These are phyloP conservation scores for Lacerta agilis DNA, from an alignment of 2,797 vertebrate genomes.

Conservation along the genomic window DNA sequence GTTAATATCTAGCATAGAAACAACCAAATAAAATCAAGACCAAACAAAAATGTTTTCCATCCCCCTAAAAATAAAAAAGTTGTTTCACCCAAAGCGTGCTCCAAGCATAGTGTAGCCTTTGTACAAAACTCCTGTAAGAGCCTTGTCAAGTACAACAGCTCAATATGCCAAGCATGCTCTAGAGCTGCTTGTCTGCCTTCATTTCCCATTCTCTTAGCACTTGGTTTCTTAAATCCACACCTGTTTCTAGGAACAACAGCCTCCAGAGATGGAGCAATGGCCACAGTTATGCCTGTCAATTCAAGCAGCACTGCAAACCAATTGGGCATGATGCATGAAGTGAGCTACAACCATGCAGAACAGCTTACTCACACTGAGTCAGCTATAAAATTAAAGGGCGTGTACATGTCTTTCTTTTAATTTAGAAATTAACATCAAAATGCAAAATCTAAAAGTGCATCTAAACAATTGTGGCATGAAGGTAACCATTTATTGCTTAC, in stretches of 20 bases:
- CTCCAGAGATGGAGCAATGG: background rate
- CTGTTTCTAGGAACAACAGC: background rate
- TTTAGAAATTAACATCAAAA: slow-evolving; percentile 12
- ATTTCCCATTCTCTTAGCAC: background rate
- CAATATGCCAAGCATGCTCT: too few species aligned
- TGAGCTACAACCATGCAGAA: background rate
- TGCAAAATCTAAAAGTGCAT: background rate
- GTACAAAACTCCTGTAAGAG: too few species aligned
- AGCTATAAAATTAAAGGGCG: background rate
- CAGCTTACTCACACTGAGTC: background rate
- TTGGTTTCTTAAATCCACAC: background rate
- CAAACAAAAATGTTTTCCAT: too few species aligned
- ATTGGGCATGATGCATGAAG: too few species aligned
- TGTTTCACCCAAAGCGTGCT: too few species aligned
- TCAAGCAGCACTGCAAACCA: background rate
- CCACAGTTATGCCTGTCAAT: background rate
- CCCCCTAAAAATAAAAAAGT: too few species aligned
- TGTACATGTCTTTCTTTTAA: background rate
- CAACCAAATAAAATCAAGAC: too few species aligned
- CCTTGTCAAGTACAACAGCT: too few species aligned
- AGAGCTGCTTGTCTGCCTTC: too few species aligned
- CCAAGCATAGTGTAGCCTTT: too few species aligned
- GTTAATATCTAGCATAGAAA: too few species aligned
- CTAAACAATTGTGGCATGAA: background rate
- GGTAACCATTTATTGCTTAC: slow-evolving; percentile 68